These are phyloP conservation scores for Acropora tenuis DNA, from an alignment of 64 coral and sea anemone species.

Conservation along the genomic window DNA sequence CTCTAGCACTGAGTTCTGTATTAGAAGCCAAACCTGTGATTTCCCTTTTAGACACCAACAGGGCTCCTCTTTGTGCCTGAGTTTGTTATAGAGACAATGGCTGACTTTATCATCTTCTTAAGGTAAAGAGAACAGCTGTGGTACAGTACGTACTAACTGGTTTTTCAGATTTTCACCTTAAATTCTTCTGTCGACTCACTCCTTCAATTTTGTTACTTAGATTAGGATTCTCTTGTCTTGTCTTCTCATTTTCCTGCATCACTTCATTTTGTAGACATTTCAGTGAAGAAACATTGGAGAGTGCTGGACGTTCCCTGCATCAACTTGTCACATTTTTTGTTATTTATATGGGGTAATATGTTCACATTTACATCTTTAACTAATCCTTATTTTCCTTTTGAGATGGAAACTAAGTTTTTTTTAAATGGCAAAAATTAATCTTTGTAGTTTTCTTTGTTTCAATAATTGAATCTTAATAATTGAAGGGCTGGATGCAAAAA, in stretches of 20 bases:
- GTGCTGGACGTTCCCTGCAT: constrained; percentile 71
- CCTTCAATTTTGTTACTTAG: too few species aligned
- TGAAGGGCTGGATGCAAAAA: too few species aligned
- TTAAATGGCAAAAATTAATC: too few species aligned
- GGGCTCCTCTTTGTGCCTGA: constrained; percentile 92
- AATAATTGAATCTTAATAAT: too few species aligned
- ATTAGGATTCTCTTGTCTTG: background rate
- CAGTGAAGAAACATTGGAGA: constrained; percentile 97
- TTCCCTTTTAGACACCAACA: constrained; percentile 57
- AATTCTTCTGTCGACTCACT: too few species aligned
- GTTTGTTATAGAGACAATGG: constrained; percentile 94
- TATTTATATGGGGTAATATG: constrained; percentile 79
- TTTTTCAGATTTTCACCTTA: too few species aligned
- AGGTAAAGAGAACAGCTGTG: constrained; percentile 40
- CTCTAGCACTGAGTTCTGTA: too few species aligned
- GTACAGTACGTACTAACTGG: too few species aligned
- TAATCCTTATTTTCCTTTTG: background rate
- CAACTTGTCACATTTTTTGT: constrained; percentile 92
- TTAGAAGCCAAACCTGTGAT: too few species aligned
- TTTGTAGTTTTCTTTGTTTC: too few species aligned
- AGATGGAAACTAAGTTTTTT: too few species aligned
- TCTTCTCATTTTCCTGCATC: background rate
- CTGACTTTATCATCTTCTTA: constrained; percentile 92
- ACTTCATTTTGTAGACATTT: constrained; percentile 72
- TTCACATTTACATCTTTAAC: background rate